Evolutionary conservation across 2,113 vertebrate genomes (phyloP).

Genomic region (Tenebrosternarchus preto): DNA sequence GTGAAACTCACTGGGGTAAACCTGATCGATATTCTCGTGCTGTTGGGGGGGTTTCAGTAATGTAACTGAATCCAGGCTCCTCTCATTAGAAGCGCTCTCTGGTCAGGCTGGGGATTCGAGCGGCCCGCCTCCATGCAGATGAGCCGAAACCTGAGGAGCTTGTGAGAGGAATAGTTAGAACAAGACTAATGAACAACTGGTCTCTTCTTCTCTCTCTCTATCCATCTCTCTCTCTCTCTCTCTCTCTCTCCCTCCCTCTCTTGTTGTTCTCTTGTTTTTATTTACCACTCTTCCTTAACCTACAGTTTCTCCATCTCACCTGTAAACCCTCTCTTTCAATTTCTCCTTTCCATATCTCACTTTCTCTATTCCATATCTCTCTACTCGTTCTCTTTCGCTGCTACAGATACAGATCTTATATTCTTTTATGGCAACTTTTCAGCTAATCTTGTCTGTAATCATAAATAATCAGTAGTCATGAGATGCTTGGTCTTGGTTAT

Average conservation of each 20-base stretch:
- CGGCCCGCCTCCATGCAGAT: conserved; percentile 62
- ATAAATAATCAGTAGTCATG: too few relatives aligned
- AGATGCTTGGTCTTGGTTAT: too few relatives aligned
- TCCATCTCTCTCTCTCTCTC: neutral
- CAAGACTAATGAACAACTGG: conserved; percentile 56
- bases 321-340: neutral
- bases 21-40: conserved; percentile 60
- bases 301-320: neutral
- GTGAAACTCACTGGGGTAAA: conserved; percentile 64
- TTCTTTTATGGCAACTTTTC: neutral
- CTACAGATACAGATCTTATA: neutral
- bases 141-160: conserved; percentile 62
- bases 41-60: conserved; percentile 57
- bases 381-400: neutral
- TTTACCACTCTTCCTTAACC: neutral
- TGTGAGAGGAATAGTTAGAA: conserved; percentile 48
- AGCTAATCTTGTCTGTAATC: too few relatives aligned
- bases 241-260: neutral
- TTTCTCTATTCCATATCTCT: neutral
- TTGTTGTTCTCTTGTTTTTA: neutral
- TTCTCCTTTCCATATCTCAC: neutral
- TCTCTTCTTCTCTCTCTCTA: neutral
- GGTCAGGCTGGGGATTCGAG: conserved; percentile 47
- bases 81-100: conserved; percentile 58
- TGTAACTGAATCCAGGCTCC: conserved; percentile 58